Evolutionary conservation across 2,113 vertebrate genomes (phyloP), one percentile per base, ranked within the genome.

Genomic region (Chionodraco myersi): DNA sequence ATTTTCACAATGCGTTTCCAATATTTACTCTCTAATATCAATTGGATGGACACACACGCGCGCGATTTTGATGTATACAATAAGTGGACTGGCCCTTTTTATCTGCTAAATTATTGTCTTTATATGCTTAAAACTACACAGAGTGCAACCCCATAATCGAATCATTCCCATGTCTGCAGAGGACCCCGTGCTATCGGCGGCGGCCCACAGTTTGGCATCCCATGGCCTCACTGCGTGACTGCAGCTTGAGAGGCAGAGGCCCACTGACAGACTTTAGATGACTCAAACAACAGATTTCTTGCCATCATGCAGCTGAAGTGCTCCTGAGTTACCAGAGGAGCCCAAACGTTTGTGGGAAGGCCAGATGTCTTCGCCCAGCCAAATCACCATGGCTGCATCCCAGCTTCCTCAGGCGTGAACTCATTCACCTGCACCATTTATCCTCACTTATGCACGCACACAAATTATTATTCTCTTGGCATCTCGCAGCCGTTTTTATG

Each of bases 261-360:
- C 82, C 77, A 76, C 75, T 75, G 34, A 88, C 89, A 79, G 80
- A 88, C 79, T 82, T 67, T 51, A 30, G 72, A 80, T 51, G 85
- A 82, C 58, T 77, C 26, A 78, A 86, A 87, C 86, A 91, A 86
- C 86, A 90, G 83, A 80, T 86, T 79, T 80, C 84, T 88, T 57
- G 71, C 86, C 79, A 88, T 88, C 88, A 79, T 87, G 82, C 88
- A 90, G 86, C 88, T 89, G 89, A 23, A 47, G 65, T 10, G 72
- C 74, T 88, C 83, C 80, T 54, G 84, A 86, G 61, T 59, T 75
- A 85, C 66, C 83, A 73, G 73, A 85, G 75, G 70, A 88, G 66
- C 70, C 23, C 47, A 75, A 75, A 77, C 63, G 85, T 83, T 82
- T 86, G 80, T 80, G 81, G 83, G 76, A 77, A 34, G 77, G 80